phyloP scores from a whole-genome alignment of 2,113 vertebrate genomes.

The Guaruba guarouba region DNA sequence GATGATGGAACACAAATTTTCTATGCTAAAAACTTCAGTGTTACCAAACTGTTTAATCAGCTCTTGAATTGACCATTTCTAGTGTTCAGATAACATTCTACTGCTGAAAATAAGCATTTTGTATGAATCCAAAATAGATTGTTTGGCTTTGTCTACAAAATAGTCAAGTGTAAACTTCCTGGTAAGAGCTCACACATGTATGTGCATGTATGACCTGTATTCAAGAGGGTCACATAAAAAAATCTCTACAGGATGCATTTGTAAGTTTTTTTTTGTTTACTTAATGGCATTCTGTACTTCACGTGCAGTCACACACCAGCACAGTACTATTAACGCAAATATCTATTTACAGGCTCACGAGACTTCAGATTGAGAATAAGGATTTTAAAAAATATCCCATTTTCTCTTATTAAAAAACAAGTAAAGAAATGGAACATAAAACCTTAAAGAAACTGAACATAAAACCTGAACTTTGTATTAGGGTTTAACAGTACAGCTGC shows the following conservation, averaged over 20 bases:
- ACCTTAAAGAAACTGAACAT: neutral
- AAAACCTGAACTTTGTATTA: neutral
- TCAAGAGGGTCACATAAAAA: neutral
- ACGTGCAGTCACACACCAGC: neutral
- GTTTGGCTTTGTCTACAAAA: neutral
- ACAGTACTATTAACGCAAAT: neutral
- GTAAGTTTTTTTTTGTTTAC: neutral
- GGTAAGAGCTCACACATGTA: neutral
- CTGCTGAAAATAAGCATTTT: neutral
- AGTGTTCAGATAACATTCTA: neutral
- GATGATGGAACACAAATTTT: neutral
- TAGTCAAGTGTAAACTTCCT: neutral
- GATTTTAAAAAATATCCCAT: neutral
- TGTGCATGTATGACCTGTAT: neutral
- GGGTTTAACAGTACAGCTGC: slow-evolving; percentile 11
- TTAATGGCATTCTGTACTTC: neutral
- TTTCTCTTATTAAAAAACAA: neutral
- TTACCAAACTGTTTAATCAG: neutral
- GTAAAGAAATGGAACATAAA: neutral
- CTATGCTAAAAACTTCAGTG: neutral
- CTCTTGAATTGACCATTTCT: neutral
- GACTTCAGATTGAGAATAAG: neutral
- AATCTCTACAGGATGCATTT: too few relatives aligned
- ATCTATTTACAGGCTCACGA: neutral
- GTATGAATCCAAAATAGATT: neutral